Conservation (phyloP, 1,140 invertebrate species). For the honey bee (Apis mellifera) region Amel_HAv3.1 CM009941.2:866501-867000, state of each 20-base stretch:
- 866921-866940: not conserved
- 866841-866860: not conserved
- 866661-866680: not conserved
- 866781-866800: not conserved
- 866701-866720: not conserved
- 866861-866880: not conserved
- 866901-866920: not conserved
- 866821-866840: not conserved
- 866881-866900: conserved; percentile 2
- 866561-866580: no score
- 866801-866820: not conserved
- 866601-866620: not conserved
- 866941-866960: not conserved
- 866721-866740: not conserved
- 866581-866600: not conserved
- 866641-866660: not conserved
- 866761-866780: not conserved
- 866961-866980: not conserved
- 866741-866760: not conserved
- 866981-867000: not conserved
- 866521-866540: not conserved
- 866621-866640: not conserved
- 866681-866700: not conserved
- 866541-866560: not conserved
- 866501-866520: conserved; percentile 14